A percentile compares a stretch with the other conserved stretches of the same genome.
Conservation (phyloP, 2,113 vertebrate species). For the Vireo altiloquus region DNA sequence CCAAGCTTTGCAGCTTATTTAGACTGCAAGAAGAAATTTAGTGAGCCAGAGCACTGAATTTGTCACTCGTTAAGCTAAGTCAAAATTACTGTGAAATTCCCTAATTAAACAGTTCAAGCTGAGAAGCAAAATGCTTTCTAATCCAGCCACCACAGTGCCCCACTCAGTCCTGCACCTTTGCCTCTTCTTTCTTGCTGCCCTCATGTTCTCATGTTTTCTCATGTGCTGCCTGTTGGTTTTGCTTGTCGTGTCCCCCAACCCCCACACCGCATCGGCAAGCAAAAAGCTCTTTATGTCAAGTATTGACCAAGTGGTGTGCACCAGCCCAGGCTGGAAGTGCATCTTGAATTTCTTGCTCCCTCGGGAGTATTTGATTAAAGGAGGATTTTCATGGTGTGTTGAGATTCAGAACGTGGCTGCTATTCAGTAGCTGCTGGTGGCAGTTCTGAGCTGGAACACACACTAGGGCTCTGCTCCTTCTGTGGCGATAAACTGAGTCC, state of each 20-base stretch:
- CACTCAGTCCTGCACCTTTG: not conserved
- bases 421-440: not conserved
- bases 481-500: not conserved
- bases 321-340: not conserved
- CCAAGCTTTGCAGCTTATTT: not conserved
- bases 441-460: not conserved
- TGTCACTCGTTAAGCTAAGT: not conserved
- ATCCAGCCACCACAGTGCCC: not conserved
- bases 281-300: not conserved
- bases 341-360: constrained; percentile 35
- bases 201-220: not conserved
- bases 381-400: constrained; percentile 1
- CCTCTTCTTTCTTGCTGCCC: not conserved
- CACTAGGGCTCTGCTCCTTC: not conserved
- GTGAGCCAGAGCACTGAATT: not conserved
- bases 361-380: constrained; percentile 5
- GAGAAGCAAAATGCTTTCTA: not conserved
- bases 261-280: not conserved
- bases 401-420: not conserved
- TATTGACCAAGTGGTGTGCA: not conserved
- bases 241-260: not conserved
- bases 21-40: not conserved
- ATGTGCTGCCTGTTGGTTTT: not conserved
- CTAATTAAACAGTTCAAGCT: constrained; percentile 39
- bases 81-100: constrained; percentile 4